Evolutionary conservation across 2,113 vertebrate species (phyloP).

Genomic region (Muntiacus reevesi): DNA sequence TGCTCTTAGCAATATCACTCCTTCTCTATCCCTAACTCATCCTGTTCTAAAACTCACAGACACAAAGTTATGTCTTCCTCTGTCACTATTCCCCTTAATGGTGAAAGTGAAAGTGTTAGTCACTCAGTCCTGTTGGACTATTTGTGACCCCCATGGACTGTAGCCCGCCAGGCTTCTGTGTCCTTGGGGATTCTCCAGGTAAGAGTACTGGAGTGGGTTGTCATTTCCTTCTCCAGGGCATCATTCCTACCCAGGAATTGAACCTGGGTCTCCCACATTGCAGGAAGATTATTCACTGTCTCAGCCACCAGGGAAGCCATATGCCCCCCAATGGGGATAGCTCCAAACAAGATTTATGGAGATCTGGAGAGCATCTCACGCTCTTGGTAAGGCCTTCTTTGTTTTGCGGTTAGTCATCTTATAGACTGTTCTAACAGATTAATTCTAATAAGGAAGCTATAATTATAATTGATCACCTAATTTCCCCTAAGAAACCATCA

Average conservation of each 20-base stretch:
- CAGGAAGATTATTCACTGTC: not conserved
- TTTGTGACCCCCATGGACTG: not conserved
- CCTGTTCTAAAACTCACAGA: not conserved
- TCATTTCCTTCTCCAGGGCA: not conserved
- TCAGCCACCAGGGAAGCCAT: not conserved
- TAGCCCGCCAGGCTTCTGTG: not conserved
- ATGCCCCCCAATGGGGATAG: not conserved
- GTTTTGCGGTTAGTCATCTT: not conserved
- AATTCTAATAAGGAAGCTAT: not conserved
- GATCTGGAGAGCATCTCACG: not conserved
- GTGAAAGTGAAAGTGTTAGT: not conserved
- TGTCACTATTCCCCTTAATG: not conserved
- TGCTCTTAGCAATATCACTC: not conserved
- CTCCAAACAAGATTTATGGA: not conserved
- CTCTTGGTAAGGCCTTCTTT: not conserved
- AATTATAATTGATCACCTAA: constrained; percentile 21
- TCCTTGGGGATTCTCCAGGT: not conserved
- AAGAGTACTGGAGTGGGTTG: not conserved
- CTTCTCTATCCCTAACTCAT: not conserved
- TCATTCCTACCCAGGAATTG: not conserved
- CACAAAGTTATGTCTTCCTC: not conserved
- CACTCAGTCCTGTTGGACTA: not conserved
- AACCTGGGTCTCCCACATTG: not conserved
- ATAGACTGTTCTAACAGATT: not conserved
- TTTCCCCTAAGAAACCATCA: not conserved